phyloP scores from a whole-genome alignment of 2,113 vertebrate species.

The Lepus europaeus region DNA sequence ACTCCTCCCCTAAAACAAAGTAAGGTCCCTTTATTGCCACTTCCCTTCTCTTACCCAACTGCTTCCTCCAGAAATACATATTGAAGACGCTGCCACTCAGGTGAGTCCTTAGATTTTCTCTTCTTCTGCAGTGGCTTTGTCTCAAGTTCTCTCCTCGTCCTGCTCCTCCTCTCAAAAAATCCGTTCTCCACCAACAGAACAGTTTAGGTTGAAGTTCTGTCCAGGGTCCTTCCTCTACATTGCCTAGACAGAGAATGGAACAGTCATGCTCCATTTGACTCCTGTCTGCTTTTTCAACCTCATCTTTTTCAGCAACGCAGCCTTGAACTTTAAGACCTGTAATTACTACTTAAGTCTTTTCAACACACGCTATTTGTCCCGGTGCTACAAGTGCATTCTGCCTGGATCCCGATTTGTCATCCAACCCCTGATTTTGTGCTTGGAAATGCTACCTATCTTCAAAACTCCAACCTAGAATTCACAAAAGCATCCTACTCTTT shows the following conservation, averaged over 20 bases:
- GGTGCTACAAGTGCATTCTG: not conserved
- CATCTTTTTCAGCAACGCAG: conserved; percentile 36
- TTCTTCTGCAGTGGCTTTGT: not conserved
- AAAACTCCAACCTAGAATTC: not conserved
- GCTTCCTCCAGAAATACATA: not conserved
- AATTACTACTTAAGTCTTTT: not conserved
- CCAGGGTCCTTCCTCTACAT: not conserved
- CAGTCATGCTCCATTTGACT: not conserved
- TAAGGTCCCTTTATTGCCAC: not conserved
- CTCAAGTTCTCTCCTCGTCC: not conserved
- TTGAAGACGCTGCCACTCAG: not conserved
- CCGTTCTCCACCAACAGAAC: not conserved
- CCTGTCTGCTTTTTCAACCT: not conserved
- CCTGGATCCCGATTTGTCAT: not conserved
- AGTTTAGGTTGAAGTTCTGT: not conserved
- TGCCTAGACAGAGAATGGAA: not conserved
- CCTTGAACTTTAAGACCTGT: not conserved
- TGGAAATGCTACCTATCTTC: conserved; percentile 31
- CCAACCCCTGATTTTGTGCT: not conserved
- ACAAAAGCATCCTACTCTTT: not conserved
- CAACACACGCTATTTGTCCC: not conserved
- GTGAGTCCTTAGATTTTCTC: not conserved
- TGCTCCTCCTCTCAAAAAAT: not conserved
- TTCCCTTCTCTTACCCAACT: not conserved
- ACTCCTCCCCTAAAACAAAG: not conserved